Base-by-base conservation (phyloP, 2,797 vertebrate genomes). In the Notamacropus eugenii region DNA sequence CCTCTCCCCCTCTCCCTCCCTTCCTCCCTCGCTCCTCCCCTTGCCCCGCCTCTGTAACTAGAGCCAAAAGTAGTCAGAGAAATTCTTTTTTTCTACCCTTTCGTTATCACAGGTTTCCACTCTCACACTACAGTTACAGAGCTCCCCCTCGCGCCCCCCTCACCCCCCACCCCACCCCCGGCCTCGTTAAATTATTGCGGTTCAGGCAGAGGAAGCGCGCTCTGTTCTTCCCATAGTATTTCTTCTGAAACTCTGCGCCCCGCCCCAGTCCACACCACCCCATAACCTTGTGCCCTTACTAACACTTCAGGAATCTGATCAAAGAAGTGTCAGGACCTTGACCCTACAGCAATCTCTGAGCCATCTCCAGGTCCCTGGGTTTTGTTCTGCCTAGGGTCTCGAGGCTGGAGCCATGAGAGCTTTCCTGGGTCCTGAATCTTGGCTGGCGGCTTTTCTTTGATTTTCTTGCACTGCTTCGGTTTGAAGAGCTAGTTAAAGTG, bases 401-500 rank as follows among this genome's bases (percentile, higher is more conserved):
- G 1, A 31, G 40, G 67, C 19, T 0, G 67, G 2, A 24, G 8
- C 6, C 3, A 3, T 40, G 67, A 3, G 67, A 82, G 67, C 67
- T 82, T 82, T 82, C 67, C 67, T 24, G 40, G 67, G 67, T 82
- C n/a, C n/a, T 82, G 67, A 82, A 24, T 14, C 31, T 14, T 34
- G 29, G 2, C 29, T 3, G 58, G 6, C 29, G 29, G 27, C 4
- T 40, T 74, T 40, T 10, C 16, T 16, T 22, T 3, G 34, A n/a
- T 67, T n/a, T 16, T 31, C 13, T 29, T 54, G 27, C 31, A 11
- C 31, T 1, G 90, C 90, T 54, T 27, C 4, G 27, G 3, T 92
- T 90, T 91, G 62, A 95, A 96, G 90, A 95, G 55, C n/a, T 92
- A 94, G 5, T 58, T 90, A 40, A 96, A 46, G 54, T 90, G 50